phyloP scores from a whole-genome alignment of 2,113 vertebrate species.

The Mungos mungo region DNA sequence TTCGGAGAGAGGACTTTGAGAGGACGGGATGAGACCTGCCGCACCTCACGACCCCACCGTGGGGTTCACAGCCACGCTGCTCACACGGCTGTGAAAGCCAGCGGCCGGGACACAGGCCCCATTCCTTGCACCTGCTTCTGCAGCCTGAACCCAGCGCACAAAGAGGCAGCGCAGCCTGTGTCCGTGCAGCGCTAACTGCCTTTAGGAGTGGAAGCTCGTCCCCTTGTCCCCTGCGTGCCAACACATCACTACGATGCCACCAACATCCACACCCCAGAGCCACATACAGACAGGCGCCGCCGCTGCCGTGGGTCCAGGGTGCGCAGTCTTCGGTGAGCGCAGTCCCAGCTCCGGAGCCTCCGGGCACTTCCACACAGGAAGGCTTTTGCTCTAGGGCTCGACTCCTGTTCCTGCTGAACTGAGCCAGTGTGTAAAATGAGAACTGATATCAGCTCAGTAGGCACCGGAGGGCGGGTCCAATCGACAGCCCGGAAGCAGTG shows the following conservation, averaged over 20 bases:
- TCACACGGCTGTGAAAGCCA: neutral
- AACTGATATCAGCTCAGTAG: conserved; percentile 99
- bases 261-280: neutral
- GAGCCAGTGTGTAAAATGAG: conserved; percentile 97
- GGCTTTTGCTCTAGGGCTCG: conserved; percentile 89
- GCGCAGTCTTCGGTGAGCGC: neutral
- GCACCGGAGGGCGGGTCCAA: conserved; percentile 97
- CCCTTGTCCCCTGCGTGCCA: too few relatives aligned
- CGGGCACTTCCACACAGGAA: conserved; percentile 70
- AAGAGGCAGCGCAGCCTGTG: accelerated
- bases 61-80: neutral
- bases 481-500: conserved; percentile 76
- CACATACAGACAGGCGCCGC: neutral
- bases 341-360: conserved; percentile 14
- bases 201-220: accelerated
- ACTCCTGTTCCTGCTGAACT: conserved; percentile 99
- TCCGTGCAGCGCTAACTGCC: accelerated
- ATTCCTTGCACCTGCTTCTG: neutral
- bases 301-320: neutral
- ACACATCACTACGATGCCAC: accelerated
- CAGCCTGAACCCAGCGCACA: accelerated
- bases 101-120: accelerated
- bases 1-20: neutral
- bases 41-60: neutral
- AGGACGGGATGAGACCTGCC: neutral